Base-by-base conservation (phyloP, 2,113 vertebrate genomes). In the Manacus vitellinus region DNA sequence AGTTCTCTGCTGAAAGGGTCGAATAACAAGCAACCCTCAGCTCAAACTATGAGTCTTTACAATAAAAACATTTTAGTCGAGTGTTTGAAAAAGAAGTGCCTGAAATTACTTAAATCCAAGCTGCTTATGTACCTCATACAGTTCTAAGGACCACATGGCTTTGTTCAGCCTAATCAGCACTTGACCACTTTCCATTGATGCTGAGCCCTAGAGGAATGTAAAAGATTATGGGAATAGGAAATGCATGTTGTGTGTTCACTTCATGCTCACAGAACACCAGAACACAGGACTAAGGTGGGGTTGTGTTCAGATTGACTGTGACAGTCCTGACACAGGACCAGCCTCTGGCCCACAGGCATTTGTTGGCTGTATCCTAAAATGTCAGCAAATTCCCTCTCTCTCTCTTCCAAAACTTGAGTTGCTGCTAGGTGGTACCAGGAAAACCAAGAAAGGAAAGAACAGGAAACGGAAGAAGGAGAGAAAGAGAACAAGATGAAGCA, bases 331-430 rank as follows among this genome's bases (percentile, higher is more conserved):
- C 12, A 3, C 19, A 8, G 30, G 13, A 15, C 30, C 56, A 49
- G 63, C 67, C 63, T 88, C 82, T 74, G 43, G 33, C 65, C 35
- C 55, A 13, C 37, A 14, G 71, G 52, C 63, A 71, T 65, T 65
- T 52, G 33, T 65, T 77, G 63, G 51, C 49, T 39, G 0, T 21
- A 30, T 63, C 44, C 66, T 62, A 6, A 79, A 33, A 31, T 39
- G 28, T 44, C 62, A 47, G 72, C 56, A 74, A 68, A 14, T 56
- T 58, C 19, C 30, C 22, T 88, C 70, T 77, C 81, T 49, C 54
- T 94, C 44, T 94, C 81, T 95, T 83, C 76, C 22, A 54, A 93
- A 91, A 76, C 33, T 33, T 66, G 47, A 94, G 78, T 54, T 95
- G 59, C 87, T 77, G 83, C 77, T 54, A 79, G 80, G 28, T 76